These are phyloP conservation scores for Cephus pygmeus DNA, from an alignment of 2,888 invertebrate species.

Conservation along the genomic window DNA sequence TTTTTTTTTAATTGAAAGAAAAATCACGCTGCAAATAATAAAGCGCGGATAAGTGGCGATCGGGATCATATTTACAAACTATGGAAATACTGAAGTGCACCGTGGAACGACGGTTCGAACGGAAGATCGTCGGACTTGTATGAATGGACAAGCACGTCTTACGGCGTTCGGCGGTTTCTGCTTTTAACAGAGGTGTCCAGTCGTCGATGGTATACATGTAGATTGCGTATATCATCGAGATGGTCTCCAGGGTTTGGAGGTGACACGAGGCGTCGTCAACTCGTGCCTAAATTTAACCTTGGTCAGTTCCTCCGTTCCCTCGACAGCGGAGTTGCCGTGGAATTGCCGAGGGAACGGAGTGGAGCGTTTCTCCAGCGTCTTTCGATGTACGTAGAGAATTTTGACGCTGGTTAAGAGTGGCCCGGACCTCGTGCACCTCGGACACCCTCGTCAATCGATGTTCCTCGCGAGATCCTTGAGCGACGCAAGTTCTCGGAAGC, in stretches of 20 bases:
- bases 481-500: constrained; percentile 12
- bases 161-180: constrained; percentile 21
- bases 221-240: constrained; percentile 24
- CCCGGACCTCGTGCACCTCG: constrained; percentile 29
- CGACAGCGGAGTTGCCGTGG: neutral
- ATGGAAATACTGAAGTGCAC: too few species aligned
- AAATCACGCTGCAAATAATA: neutral
- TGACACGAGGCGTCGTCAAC: constrained; percentile 17
- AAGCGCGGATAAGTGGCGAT: constrained; percentile 9
- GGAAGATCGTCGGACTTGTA: too few species aligned
- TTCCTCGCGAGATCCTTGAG: constrained; percentile 20
- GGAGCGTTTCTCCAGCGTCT: constrained; percentile 9
- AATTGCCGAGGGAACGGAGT: constrained; percentile 16
- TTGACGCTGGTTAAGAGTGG: constrained; percentile 24
- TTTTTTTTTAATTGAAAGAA: neutral
- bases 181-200: neutral
- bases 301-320: constrained; percentile 13
- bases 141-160: too few species aligned
- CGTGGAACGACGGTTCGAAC: too few species aligned
- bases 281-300: too few species aligned
- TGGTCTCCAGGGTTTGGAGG: constrained; percentile 19
- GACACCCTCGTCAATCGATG: constrained; percentile 32
- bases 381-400: constrained; percentile 28
- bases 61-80: too few species aligned
- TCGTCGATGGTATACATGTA: constrained; percentile 27